Percentiles rank a stretch among this genome's conserved stretches.
These are phyloP conservation scores for Drosophila nr. perissopoda DNA, from an alignment of 2,888 invertebrate species.

Conservation along the genomic window DNA sequence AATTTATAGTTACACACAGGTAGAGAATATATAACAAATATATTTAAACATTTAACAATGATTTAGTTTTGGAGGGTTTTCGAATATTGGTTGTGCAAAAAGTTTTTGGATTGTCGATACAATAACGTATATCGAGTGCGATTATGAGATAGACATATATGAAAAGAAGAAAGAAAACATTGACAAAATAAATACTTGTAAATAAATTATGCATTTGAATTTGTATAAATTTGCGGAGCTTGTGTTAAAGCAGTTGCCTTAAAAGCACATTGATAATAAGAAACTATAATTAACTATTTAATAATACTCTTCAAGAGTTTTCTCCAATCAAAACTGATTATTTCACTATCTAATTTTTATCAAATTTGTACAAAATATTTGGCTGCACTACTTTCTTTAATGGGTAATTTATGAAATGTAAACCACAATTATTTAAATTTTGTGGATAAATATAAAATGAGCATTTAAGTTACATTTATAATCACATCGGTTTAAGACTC, in stretches of 20 bases:
- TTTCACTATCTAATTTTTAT: not conserved
- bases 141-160: constrained; percentile 55
- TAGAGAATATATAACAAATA: constrained; percentile 23
- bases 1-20: constrained; percentile 36
- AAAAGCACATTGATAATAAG: not conserved
- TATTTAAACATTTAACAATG: constrained; percentile 22
- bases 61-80: constrained; percentile 22
- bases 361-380: not conserved
- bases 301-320: not conserved
- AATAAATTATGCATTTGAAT: constrained; percentile 8
- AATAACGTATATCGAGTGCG: constrained; percentile 3
- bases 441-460: not conserved
- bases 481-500: not conserved
- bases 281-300: not conserved
- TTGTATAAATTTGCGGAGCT: constrained; percentile 19
- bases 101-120: constrained; percentile 6
- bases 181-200: constrained; percentile 48
- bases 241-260: constrained; percentile 29
- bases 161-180: constrained; percentile 62
- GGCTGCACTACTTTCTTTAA: not conserved
- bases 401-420: not conserved
- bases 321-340: not conserved
- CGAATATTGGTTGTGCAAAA: constrained; percentile 6
- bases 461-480: not conserved
- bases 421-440: not conserved